phyloP scores from a whole-genome alignment of 2,888 invertebrate genomes.

The Folsomia manolachei region DNA sequence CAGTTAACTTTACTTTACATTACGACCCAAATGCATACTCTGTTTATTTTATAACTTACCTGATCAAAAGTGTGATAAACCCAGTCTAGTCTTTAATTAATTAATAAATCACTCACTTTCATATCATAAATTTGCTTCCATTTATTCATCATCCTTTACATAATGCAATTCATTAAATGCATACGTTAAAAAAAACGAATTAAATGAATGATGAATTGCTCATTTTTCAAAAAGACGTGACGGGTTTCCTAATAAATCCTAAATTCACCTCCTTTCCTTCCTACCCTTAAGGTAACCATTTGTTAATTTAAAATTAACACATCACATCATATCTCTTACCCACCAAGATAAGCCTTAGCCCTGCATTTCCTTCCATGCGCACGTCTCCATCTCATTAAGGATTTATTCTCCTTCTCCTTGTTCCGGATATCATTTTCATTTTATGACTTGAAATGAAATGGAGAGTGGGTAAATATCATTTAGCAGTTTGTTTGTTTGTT shows the following conservation, averaged over 20 bases:
- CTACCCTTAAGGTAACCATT: too few relatives aligned
- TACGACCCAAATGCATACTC: not conserved
- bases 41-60: conserved; percentile 17
- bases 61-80: conserved; percentile 20
- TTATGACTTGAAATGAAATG: not conserved
- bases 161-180: too few relatives aligned
- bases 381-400: conserved; percentile 3
- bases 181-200: too few relatives aligned
- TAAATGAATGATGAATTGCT: too few relatives aligned
- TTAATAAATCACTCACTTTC: conserved; percentile 4
- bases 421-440: conserved; percentile 1
- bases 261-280: too few relatives aligned
- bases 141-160: not conserved
- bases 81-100: conserved; percentile 12
- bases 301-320: too few relatives aligned
- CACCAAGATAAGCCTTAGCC: too few relatives aligned
- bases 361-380: too few relatives aligned
- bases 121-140: not conserved
- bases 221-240: too few relatives aligned
- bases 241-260: too few relatives aligned
- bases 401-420: not conserved
- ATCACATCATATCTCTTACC: not conserved
- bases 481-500: not conserved
- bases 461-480: not conserved
- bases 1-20: not conserved